Evolutionary conservation across 2,888 invertebrate genomes (phyloP).

Genomic region (Frankliniella intonsa): DNA sequence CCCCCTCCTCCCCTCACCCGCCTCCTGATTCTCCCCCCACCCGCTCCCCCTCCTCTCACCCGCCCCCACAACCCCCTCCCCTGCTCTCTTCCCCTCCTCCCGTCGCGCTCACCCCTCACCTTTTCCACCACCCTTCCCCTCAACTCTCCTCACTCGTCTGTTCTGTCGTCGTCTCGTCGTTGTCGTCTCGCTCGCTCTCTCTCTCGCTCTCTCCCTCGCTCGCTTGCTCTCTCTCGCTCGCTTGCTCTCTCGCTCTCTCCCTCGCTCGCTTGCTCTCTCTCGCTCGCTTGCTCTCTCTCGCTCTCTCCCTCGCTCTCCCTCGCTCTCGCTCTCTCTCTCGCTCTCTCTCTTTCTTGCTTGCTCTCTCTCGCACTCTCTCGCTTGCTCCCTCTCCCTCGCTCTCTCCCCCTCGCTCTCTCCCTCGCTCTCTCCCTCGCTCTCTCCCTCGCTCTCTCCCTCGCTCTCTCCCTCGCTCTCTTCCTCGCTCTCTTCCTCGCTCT

Average conservation of each 20-base stretch:
- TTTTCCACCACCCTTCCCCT: slow-evolving; percentile 16
- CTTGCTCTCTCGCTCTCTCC: not conserved
- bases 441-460: too few species aligned
- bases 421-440: too few species aligned
- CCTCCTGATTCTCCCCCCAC: not conserved
- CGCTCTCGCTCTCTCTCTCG: slow-evolving; percentile 32
- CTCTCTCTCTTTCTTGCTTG: slow-evolving; percentile 22
- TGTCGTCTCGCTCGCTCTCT: not conserved
- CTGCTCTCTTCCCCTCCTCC: not conserved
- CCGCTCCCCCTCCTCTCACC: slow-evolving; percentile 27
- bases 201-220: not conserved
- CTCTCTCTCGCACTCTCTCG: not conserved
- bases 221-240: not conserved
- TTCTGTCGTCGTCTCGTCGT: not conserved
- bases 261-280: slow-evolving; percentile 2
- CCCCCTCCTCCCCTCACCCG: slow-evolving; percentile 24
- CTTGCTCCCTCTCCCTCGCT: too few species aligned
- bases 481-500: too few species aligned
- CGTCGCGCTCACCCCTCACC: not conserved
- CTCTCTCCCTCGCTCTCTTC: too few species aligned
- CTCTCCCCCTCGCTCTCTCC: too few species aligned
- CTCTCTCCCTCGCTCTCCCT: slow-evolving; percentile 32
- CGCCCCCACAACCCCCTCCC: slow-evolving; percentile 28
- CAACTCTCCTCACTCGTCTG: not conserved
- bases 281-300: slow-evolving; percentile 34